A percentile compares a stretch with the other conserved stretches of the same genome.
Evolutionary conservation across 1,140 invertebrate genomes (phyloP).

Genomic region (Drosophila chauvacae): DNA sequence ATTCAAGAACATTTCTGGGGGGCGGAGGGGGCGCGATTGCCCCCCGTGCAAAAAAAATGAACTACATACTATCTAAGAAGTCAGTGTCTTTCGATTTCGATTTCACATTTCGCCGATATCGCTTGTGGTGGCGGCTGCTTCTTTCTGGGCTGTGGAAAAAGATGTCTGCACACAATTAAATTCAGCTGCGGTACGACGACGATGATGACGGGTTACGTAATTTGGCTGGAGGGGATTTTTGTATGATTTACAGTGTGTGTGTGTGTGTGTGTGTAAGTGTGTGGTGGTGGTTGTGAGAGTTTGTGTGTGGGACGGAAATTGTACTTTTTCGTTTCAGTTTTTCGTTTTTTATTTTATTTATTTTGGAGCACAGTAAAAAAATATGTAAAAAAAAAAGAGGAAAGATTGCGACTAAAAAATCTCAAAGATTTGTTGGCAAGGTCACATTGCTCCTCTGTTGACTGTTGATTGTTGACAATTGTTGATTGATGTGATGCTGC

Average conservation of each 20-base stretch:
- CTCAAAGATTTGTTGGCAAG: conserved; percentile 6
- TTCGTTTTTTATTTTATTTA: neutral
- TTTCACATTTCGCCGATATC: conserved; percentile 57
- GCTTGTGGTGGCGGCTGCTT: conserved; percentile 54
- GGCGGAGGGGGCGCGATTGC: conserved; percentile 58
- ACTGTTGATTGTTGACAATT: conserved; percentile 65
- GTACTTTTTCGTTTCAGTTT: neutral
- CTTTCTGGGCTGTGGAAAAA: conserved; percentile 69
- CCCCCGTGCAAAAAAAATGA: conserved; percentile 58
- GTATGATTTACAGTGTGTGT: conserved; percentile 16
- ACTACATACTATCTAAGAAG: conserved; percentile 70
- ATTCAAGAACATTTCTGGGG: conserved; percentile 73
- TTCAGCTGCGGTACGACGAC: conserved; percentile 41
- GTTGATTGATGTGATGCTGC: conserved; percentile 59
- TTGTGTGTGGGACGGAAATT: conserved; percentile 6
- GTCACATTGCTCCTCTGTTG: conserved; percentile 42
- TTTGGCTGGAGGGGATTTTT: conserved; percentile 27
- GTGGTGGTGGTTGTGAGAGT: conserved; percentile 6
- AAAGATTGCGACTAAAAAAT: conserved; percentile 8
- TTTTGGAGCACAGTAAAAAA: conserved; percentile 42
- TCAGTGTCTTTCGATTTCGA: conserved; percentile 44
- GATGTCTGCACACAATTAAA: conserved; percentile 79
- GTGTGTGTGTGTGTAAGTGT: conserved; percentile 4
- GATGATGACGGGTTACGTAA: conserved; percentile 28
- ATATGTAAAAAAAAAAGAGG: conserved; percentile 7